Conservation (phyloP, 2,113 vertebrate genomes). For the Xiphophorus couchianus region DNA sequence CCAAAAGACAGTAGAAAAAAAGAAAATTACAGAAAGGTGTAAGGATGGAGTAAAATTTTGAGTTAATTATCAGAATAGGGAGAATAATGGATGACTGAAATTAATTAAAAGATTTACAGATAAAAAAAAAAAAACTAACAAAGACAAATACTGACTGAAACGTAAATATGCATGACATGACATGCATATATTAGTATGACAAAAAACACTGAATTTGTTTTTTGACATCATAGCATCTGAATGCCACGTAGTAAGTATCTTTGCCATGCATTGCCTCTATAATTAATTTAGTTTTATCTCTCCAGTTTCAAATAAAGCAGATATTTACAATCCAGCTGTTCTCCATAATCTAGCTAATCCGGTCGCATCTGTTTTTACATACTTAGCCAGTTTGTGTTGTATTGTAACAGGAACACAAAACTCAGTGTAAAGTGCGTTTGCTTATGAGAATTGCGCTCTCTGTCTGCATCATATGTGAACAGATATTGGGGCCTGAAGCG, state of each 20-base stretch:
- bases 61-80: constrained; percentile 17
- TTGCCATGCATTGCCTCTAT: constrained; percentile 44
- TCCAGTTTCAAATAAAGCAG: constrained; percentile 35
- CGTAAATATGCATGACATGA: constrained; percentile 49
- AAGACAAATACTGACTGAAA: constrained; percentile 42
- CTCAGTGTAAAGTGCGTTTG: constrained; percentile 26
- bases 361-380: constrained; percentile 57
- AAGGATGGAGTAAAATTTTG: constrained; percentile 1
- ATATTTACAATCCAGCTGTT: constrained; percentile 20
- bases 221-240: constrained; percentile 11
- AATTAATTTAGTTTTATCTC: constrained; percentile 7
- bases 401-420: constrained; percentile 14
- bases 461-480: constrained; percentile 45
- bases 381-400: constrained; percentile 68
- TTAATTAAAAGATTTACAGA: constrained; percentile 9
- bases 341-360: constrained; percentile 36
- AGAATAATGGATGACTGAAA: constrained; percentile 8
- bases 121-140: constrained; percentile 38
- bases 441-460: constrained; percentile 16
- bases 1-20: constrained; percentile 1
- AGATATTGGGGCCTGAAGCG: constrained; percentile 68
- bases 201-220: constrained; percentile 29
- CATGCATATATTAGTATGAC: constrained; percentile 54
- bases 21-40: constrained; percentile 6
- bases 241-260: constrained; percentile 20